Percentiles rank a stretch among this genome's conserved stretches.
Conservation (phyloP, 2,888 invertebrate genomes). For the Eupithecia insigniata region DNA sequence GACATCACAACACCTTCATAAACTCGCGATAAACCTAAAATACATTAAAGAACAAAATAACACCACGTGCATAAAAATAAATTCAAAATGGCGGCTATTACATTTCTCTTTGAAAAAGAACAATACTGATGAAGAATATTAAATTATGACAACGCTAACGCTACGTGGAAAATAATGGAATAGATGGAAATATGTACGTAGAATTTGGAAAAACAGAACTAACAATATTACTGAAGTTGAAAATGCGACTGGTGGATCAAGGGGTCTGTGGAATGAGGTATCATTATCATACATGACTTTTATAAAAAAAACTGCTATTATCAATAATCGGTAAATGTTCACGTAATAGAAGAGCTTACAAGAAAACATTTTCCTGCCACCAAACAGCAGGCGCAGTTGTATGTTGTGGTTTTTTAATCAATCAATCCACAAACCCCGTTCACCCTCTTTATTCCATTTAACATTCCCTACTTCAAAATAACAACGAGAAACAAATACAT, state of each 20-base stretch:
- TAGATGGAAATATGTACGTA: neutral
- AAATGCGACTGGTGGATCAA: neutral
- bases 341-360: neutral
- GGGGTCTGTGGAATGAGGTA: neutral
- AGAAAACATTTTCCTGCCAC: neutral
- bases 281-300: neutral
- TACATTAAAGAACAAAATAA: constrained; percentile 1
- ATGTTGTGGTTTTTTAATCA: neutral
- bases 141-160: neutral
- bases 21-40: constrained; percentile 2
- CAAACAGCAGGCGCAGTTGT: neutral
- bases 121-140: neutral
- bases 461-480: neutral
- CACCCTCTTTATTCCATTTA: neutral
- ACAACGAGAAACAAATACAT: neutral
- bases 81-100: neutral
- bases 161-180: neutral
- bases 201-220: neutral
- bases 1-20: neutral
- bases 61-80: neutral
- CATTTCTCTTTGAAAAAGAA: neutral
- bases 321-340: neutral
- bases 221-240: neutral
- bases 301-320: neutral
- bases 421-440: neutral